Evolutionary conservation across 2,888 invertebrate genomes (phyloP), one percentile per base, ranked within the genome.

Genomic region (Heliconius charithonia): DNA sequence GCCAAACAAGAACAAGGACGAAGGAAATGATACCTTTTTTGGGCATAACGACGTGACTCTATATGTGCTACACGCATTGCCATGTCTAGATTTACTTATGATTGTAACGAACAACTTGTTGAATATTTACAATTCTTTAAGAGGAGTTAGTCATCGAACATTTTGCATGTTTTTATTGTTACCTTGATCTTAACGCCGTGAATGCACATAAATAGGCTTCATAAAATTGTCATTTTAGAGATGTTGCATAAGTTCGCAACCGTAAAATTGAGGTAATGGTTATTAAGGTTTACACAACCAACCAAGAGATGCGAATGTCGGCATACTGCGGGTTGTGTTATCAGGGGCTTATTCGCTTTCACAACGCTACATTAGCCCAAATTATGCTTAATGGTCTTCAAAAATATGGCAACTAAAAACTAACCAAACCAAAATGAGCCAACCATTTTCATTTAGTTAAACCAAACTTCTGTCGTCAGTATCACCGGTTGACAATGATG

Each of bases 261-360:
- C 80, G 81, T 72, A 71, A 81, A 76, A 78, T 81, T 74, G 79
- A 77, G 66, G 78, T 63, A 80, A 74, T 41, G 74, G 79, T 65
- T 76, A 78, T 76, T 51, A 70, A 62, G 70, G 76, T 75, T 79
- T 81, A 41, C 81, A 80, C 79, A 81, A 81, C 65, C 56, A 74
- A 71, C 32, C 32, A 32, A 6, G 71, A 51, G 56, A 72, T 62
- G 75, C 59, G 32, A 56, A 6, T n/a, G 25, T 9, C 75, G 32
- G 51, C 22, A n/a, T 29, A 45, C 27, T 45, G 77, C 45, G 65
- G 70, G 45, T 67, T 25, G 69, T 25, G 41, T 7, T 69, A 69
- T 41, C n/a, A 13, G 67, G 4, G 45, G 22, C 67, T 19, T 66
- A 73, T 63, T 19, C 25, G 62, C 59, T 56, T 71, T 27, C 72